phyloP scores from a whole-genome alignment of 2,888 invertebrate genomes.

The Theodoxus fluviatilis region DNA sequence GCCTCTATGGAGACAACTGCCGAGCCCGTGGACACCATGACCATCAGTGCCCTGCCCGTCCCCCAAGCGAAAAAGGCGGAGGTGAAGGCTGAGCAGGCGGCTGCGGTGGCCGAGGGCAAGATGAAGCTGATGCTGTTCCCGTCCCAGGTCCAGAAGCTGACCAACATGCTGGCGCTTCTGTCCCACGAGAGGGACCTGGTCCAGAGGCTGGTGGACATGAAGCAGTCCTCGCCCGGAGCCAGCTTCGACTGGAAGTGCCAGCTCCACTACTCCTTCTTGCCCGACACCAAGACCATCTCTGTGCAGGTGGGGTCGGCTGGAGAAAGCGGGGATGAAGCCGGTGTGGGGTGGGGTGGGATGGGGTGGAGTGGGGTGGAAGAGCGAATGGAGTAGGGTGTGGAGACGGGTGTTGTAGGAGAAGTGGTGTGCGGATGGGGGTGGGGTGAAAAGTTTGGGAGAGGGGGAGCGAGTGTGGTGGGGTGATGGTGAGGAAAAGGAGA shows the following conservation, averaged over 20 bases:
- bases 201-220: slow-evolving; percentile 40
- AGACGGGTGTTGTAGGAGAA: no score
- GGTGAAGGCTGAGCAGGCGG: slow-evolving; percentile 24
- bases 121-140: slow-evolving; percentile 56
- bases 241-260: slow-evolving; percentile 57
- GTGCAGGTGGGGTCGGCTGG: slow-evolving; percentile 43
- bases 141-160: slow-evolving; percentile 60
- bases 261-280: slow-evolving; percentile 45
- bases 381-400: no score
- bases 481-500: no score
- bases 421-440: no score
- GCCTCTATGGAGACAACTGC: slow-evolving; percentile 24
- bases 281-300: slow-evolving; percentile 41
- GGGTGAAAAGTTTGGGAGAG: no score
- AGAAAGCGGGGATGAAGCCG: background rate
- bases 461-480: no score
- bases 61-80: slow-evolving; percentile 29
- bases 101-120: slow-evolving; percentile 35
- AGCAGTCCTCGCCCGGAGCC: slow-evolving; percentile 35
- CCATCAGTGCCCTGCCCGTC: slow-evolving; percentile 37
- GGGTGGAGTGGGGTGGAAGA: no score
- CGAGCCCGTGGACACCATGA: slow-evolving; percentile 58
- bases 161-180: slow-evolving; percentile 50
- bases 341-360: background rate
- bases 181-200: slow-evolving; percentile 53